These are phyloP conservation scores for Euthynnus affinis DNA, from an alignment of 2,797 vertebrate genomes.

Conservation along the genomic window DNA sequence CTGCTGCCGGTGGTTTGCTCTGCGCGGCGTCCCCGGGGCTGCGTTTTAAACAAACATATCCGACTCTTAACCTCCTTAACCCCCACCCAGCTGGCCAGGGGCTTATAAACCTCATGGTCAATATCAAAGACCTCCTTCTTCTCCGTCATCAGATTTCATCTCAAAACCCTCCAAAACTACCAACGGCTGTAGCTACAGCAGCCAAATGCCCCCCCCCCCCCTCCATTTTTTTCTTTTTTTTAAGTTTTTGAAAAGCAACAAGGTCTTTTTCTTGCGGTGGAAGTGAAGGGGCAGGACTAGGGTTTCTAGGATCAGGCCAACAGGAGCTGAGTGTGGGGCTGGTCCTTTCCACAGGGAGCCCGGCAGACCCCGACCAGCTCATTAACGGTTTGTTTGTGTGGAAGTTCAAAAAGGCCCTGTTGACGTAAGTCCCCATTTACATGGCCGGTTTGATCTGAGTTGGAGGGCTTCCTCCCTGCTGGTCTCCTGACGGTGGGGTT, in stretches of 20 bases:
- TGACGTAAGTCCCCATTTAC: slow-evolving; percentile 81
- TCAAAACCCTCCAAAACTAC: slow-evolving; percentile 66
- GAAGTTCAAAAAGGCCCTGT: slow-evolving; percentile 81
- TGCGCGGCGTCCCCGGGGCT: slow-evolving; percentile 52
- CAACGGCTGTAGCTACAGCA: slow-evolving; percentile 42
- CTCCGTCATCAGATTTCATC: slow-evolving; percentile 76
- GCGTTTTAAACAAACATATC: slow-evolving; percentile 76
- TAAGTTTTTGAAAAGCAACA: slow-evolving; percentile 61
- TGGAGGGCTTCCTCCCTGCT: slow-evolving; percentile 77
- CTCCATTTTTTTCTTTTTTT: slow-evolving; percentile 46
- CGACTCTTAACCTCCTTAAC: slow-evolving; percentile 64
- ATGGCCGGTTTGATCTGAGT: slow-evolving; percentile 84
- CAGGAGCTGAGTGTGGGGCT: slow-evolving; percentile 70
- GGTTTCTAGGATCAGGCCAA: slow-evolving; percentile 73
- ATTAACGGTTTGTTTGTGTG: slow-evolving; percentile 85
- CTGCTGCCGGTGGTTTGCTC: slow-evolving; percentile 50
- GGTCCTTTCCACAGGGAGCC: slow-evolving; percentile 74
- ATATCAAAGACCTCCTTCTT: slow-evolving; percentile 82
- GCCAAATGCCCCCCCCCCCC: slow-evolving; percentile 56
- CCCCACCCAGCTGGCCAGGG: slow-evolving; percentile 61
- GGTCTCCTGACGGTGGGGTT: slow-evolving; percentile 51
- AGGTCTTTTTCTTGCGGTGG: slow-evolving; percentile 70
- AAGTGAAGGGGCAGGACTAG: slow-evolving; percentile 45
- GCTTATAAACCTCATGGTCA: slow-evolving; percentile 58
- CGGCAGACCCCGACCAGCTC: slow-evolving; percentile 67